Percentiles rank a stretch among this genome's conserved stretches.
phyloP scores from a whole-genome alignment of 2,113 vertebrate species.

The Perognathus longimembris region DNA sequence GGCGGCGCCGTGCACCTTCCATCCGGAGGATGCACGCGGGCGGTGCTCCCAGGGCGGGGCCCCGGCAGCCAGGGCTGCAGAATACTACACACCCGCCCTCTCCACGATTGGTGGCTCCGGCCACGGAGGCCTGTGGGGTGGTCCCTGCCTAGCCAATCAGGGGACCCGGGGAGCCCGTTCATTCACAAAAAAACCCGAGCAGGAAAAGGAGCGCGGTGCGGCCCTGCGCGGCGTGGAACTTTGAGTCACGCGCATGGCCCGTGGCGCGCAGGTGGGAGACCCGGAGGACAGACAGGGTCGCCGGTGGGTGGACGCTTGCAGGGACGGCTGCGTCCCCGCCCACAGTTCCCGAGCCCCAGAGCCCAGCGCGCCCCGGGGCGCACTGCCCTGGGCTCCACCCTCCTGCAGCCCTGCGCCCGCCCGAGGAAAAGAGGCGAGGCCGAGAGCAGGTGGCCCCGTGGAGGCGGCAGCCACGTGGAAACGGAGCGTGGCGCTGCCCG shows the following conservation, averaged over 20 bases:
- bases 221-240: conserved; percentile 42
- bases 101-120: conserved; percentile 51
- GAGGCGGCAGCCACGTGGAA: conserved; percentile 22
- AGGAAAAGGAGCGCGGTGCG: background rate
- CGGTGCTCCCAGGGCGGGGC: background rate
- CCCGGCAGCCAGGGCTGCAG: background rate
- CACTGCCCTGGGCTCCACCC: background rate
- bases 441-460: background rate
- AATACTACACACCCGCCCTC: background rate
- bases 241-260: background rate
- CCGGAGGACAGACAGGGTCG: background rate
- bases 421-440: background rate
- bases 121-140: conserved; percentile 83
- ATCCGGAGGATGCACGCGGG: background rate
- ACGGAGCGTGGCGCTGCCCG: background rate
- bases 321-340: background rate
- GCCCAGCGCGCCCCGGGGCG: background rate
- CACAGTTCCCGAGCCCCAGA: background rate
- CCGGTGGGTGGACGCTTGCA: background rate
- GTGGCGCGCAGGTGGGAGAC: background rate
- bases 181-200: conserved; percentile 81
- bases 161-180: conserved; percentile 81
- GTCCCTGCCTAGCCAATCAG: conserved; percentile 84
- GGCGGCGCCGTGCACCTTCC: background rate
- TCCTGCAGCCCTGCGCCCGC: background rate